Percentiles rank a stretch among this genome's conserved stretches.
These are phyloP conservation scores for Salvelinus namaycush DNA, from an alignment of 2,113 vertebrate species.

Conservation along the genomic window DNA sequence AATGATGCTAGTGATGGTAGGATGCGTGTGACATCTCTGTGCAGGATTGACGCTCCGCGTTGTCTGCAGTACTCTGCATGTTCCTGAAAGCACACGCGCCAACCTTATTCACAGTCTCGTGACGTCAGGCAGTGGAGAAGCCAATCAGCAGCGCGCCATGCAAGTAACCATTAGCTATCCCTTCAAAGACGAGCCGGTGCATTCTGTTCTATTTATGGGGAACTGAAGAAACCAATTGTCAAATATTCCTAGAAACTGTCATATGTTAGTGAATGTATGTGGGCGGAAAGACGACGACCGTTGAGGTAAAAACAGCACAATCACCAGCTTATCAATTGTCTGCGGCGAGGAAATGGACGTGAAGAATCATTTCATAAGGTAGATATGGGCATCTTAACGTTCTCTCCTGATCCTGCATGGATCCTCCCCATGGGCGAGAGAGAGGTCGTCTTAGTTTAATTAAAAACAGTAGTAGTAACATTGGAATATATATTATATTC, in stretches of 20 bases:
- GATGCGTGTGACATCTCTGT: conserved; percentile 72
- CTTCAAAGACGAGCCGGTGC: conserved; percentile 70
- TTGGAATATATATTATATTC: background rate
- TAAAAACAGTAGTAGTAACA: too few relatives aligned
- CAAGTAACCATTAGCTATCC: conserved; percentile 82
- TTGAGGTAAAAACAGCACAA: conserved; percentile 47
- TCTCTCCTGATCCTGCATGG: conserved; percentile 43
- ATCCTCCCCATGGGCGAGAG: conserved; percentile 36
- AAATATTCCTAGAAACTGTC: conserved; percentile 76
- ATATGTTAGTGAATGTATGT: conserved; percentile 69
- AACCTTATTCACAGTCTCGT: conserved; percentile 86
- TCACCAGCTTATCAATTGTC: conserved; percentile 44
- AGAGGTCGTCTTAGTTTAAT: background rate
- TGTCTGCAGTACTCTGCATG: conserved; percentile 83
- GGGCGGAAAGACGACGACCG: conserved; percentile 55
- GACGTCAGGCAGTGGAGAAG: conserved; percentile 77
- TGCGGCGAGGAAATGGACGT: conserved; percentile 51
- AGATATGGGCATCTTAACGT: conserved; percentile 35
- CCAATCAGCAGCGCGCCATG: conserved; percentile 81
- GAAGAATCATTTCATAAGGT: conserved; percentile 66
- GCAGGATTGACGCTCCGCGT: conserved; percentile 64
- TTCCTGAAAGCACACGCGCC: conserved; percentile 82
- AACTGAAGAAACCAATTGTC: conserved; percentile 79
- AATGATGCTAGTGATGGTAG: conserved; percentile 62
- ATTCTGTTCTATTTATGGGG: conserved; percentile 76